A percentile compares a stretch with the other conserved stretches of the same genome.
Evolutionary conservation across 2,888 invertebrate species (phyloP).

Genomic region (Sesia bembeciformis): DNA sequence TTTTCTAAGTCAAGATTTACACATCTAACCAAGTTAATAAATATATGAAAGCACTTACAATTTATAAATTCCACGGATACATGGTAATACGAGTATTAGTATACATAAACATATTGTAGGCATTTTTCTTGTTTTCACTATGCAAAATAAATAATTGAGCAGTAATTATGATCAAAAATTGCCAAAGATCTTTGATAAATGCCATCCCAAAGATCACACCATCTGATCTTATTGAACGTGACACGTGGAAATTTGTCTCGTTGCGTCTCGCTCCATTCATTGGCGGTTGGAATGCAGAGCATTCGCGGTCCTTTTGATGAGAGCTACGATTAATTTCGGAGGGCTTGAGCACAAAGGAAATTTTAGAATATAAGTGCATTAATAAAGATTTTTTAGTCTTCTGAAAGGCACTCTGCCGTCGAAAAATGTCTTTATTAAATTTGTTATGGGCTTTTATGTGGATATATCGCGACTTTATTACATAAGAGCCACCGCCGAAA

Average conservation of each 20-base stretch:
- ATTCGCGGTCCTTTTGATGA: constrained; percentile 65
- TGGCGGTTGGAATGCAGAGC: constrained; percentile 50
- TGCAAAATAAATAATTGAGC: no score
- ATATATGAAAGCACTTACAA: no score
- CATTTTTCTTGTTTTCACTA: no score
- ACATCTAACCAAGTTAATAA: no score
- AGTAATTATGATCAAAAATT: no score
- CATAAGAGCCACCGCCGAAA: constrained; percentile 43
- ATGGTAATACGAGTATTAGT: no score
- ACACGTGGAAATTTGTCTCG: constrained; percentile 48
- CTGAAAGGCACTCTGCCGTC: constrained; percentile 48
- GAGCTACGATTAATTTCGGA: constrained; percentile 66
- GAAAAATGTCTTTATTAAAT: constrained; percentile 68
- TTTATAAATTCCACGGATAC: no score
- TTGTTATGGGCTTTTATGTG: constrained; percentile 55
- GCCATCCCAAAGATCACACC: constrained; percentile 23
- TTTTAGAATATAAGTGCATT: constrained; percentile 71
- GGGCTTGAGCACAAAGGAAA: constrained; percentile 63
- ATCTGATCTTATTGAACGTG: constrained; percentile 40
- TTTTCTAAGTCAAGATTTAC: constrained; percentile 22
- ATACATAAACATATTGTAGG: no score
- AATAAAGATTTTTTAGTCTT: constrained; percentile 57
- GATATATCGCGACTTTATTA: constrained; percentile 53
- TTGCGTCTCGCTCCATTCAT: constrained; percentile 33
- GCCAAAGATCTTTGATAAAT: no score